Percentiles rank a stretch among this genome's conserved stretches.
Conservation (phyloP, 2,113 vertebrate genomes). For the Pongo abelii region DNA sequence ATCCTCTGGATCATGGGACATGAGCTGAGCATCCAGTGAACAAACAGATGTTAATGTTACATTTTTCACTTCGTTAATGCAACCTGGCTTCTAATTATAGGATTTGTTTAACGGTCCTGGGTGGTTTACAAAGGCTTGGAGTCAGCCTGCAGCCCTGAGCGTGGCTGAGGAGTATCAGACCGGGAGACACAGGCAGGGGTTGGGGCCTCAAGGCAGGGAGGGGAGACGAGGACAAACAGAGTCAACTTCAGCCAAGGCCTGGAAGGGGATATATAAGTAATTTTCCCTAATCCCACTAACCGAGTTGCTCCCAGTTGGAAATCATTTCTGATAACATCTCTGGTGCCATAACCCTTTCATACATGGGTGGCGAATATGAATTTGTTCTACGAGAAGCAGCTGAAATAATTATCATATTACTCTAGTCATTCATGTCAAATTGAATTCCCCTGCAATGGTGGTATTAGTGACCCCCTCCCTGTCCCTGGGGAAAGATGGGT, state of each 20-base stretch:
- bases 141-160: constrained; percentile 42
- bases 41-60: constrained; percentile 86
- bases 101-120: constrained; percentile 83
- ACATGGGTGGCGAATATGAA: too few relatives aligned
- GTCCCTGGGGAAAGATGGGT: background rate
- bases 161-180: constrained; percentile 1
- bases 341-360: background rate
- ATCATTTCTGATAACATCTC: background rate
- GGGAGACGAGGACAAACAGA: background rate
- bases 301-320: background rate
- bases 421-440: background rate
- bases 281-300: background rate
- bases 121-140: constrained; percentile 62
- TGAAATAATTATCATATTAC: background rate
- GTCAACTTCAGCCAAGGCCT: background rate
- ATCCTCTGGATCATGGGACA: constrained; percentile 87
- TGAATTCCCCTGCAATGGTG: background rate
- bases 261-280: background rate
- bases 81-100: constrained; percentile 89
- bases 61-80: constrained; percentile 88
- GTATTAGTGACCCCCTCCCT: background rate
- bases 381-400: background rate
- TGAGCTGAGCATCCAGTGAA: constrained; percentile 84
- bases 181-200: background rate
- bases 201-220: too few relatives aligned